phyloP scores from a whole-genome alignment of 2,113 vertebrate genomes.

The Dunckerocampus dactyliophorus region DNA sequence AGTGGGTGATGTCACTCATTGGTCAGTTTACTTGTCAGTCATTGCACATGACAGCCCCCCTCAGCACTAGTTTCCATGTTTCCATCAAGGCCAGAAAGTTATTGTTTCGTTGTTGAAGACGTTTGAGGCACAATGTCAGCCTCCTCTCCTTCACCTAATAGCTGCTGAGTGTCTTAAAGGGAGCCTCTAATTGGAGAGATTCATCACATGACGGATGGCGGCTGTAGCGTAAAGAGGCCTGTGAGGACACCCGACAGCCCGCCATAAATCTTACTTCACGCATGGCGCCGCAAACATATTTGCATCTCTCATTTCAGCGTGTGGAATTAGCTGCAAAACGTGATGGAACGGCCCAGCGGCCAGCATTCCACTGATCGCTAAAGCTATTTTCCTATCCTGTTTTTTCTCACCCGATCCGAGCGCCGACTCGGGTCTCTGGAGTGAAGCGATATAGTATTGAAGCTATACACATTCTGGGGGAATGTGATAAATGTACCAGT shows the following conservation, averaged over 20 bases:
- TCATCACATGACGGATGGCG: slow-evolving; percentile 59
- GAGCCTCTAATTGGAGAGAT: slow-evolving; percentile 52
- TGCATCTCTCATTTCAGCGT: slow-evolving; percentile 46
- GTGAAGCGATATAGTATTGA: slow-evolving; percentile 28
- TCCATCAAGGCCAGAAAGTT: too few species aligned
- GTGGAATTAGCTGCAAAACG: slow-evolving; percentile 56
- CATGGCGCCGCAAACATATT: slow-evolving; percentile 61
- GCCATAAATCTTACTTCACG: slow-evolving; percentile 64
- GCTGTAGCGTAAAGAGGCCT: slow-evolving; percentile 55
- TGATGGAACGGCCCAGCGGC: slow-evolving; percentile 40
- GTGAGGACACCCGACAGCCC: slow-evolving; percentile 35
- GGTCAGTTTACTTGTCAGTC: too few species aligned
- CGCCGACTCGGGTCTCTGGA: slow-evolving; percentile 22
- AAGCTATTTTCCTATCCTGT: slow-evolving; percentile 43
- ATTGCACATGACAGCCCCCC: too few species aligned
- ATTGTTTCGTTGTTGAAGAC: too few species aligned
- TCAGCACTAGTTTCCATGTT: too few species aligned
- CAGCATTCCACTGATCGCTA: slow-evolving; percentile 40
- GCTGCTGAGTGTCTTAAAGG: slow-evolving; percentile 46
- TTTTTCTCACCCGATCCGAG: slow-evolving; percentile 35
- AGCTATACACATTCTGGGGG: slow-evolving; percentile 15
- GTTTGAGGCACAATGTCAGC: neutral
- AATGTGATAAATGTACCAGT: slow-evolving; percentile 21
- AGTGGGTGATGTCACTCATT: too few species aligned
- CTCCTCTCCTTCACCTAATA: slow-evolving; percentile 51